Evolutionary conservation across 2,113 vertebrate species (phyloP).

Genomic region (Lamprotornis superbus): DNA sequence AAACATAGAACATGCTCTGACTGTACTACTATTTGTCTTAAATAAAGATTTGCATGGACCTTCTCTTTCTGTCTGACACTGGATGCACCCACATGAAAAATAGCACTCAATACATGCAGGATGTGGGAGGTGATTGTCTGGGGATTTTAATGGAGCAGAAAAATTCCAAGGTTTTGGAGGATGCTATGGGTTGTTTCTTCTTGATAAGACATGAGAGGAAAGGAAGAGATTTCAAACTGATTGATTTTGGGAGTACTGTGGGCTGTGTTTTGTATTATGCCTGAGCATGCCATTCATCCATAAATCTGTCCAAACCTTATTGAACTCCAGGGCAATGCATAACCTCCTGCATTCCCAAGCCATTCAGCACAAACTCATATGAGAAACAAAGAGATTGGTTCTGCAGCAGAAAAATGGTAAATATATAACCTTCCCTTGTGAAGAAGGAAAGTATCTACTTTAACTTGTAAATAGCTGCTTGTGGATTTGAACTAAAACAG

Average conservation of each 20-base stretch:
- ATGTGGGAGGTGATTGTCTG: conserved; percentile 5
- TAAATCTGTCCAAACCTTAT: conserved; percentile 55
- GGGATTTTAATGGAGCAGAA: conserved; percentile 55
- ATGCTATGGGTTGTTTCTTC: conserved; percentile 34
- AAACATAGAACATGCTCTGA: background rate
- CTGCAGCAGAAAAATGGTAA: background rate
- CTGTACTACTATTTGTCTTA: background rate
- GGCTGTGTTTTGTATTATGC: conserved; percentile 46
- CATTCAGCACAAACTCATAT: background rate
- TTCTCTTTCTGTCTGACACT: background rate
- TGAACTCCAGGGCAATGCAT: conserved; percentile 52
- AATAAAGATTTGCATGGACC: background rate
- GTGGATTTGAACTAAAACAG: background rate
- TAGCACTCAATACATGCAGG: background rate
- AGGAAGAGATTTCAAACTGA: conserved; percentile 56
- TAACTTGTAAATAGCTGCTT: background rate
- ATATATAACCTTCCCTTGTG: background rate
- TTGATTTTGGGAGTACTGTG: conserved; percentile 26
- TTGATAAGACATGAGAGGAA: conserved; percentile 50
- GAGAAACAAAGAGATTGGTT: background rate
- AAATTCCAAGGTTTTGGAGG: conserved; percentile 45
- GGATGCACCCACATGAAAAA: background rate
- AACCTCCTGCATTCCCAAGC: conserved; percentile 36
- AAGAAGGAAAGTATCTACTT: background rate
- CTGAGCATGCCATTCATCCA: conserved; percentile 37